phyloP scores from a whole-genome alignment of 2,797 vertebrate genomes.

The Siniperca undulata region DNA sequence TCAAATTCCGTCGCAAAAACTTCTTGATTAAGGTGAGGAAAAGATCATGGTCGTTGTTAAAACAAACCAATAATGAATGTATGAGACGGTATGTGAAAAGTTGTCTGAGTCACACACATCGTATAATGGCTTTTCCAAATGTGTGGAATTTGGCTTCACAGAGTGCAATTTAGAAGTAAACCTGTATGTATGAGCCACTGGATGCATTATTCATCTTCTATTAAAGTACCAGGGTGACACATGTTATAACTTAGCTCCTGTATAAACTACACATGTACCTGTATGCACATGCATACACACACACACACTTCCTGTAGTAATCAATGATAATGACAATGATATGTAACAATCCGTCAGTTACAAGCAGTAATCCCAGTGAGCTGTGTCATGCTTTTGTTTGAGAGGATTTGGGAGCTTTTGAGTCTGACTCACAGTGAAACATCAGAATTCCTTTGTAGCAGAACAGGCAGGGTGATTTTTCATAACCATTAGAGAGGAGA shows the following conservation, averaged over 20 bases:
- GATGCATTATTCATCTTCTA: neutral
- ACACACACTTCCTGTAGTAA: neutral
- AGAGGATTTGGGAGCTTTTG: conserved; percentile 38
- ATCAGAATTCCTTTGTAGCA: conserved; percentile 37
- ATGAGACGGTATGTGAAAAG: no score
- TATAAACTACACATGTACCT: neutral
- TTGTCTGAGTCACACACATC: neutral
- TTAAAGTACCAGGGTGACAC: neutral
- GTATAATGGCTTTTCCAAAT: neutral
- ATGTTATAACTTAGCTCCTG: neutral
- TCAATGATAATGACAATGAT: conserved; percentile 3
- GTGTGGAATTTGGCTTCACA: neutral
- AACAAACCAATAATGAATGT: no score
- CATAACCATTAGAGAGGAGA: conserved; percentile 39
- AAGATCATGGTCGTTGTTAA: no score
- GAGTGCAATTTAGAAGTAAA: neutral
- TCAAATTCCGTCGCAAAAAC: no score
- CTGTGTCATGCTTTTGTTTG: conserved; percentile 43
- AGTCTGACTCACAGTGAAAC: conserved; percentile 32
- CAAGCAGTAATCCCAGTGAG: conserved; percentile 39
- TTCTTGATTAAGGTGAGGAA: no score
- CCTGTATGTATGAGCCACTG: neutral
- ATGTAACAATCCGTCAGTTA: conserved; percentile 29
- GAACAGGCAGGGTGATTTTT: conserved; percentile 35
- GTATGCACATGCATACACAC: neutral